Evolutionary conservation across 2,113 vertebrate species (phyloP), one percentile per base, ranked within the genome.

Genomic region (Gymnobelideus leadbeateri): DNA sequence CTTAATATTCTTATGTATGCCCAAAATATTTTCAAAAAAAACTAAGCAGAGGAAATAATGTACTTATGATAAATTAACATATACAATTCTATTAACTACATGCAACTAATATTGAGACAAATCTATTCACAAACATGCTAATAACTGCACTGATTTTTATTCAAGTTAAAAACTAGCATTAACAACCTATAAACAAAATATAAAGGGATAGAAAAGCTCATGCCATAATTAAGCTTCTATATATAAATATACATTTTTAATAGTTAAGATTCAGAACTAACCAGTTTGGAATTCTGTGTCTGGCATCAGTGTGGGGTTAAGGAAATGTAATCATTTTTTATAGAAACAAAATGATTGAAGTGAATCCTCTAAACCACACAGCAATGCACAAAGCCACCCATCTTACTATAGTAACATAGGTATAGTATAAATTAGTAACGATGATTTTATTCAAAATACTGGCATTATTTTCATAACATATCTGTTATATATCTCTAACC

Each of bases 41-140:
- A 0, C 1, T 90, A n/a, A 52, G 50, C 47, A 92, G 95, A 93
- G 57, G n/a, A 96, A 93, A 49, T 55, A 12, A 0, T 92, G 43
- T 89, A 91, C 89, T 94, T 93, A 93, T 24, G 9, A 92, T 91
- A 84, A 0, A 51, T 19, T 24, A 93, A 26, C 95, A 21, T 52
- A 61, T 95, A 89, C 37, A 96, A 96, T 61, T 28, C 26, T 61
- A 61, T 31, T 61, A 97, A 93, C 92, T 55, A 92, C 1, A 16
- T 49, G 28, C 2, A 95, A 61, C 5, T 92, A 24, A 95, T 55
- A 8, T 14, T 94, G 91, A 92, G 21, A 16, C 26, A 91, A 93
- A 28, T 25, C 8, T 51, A 90, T 91, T 91, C 89, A 94, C 37
- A 89, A 93, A 93, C 37, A 28, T 37, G 55, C 91, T 50, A 91